Conservation (phyloP, 2,888 invertebrate genomes). For the Aphelenchoides bicaudatus region DNA sequence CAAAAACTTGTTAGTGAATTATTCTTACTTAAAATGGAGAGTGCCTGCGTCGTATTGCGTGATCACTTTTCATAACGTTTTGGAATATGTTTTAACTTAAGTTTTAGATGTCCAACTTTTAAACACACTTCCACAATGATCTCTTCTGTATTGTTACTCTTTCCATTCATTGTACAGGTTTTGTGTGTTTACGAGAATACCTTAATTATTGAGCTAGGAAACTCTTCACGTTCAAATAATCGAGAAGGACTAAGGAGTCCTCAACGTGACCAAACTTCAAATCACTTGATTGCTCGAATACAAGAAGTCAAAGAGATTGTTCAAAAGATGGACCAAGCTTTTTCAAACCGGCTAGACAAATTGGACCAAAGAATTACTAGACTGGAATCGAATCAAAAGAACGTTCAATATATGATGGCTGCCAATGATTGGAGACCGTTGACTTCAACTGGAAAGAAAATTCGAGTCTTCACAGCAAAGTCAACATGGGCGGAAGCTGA, state of each 20-base stretch:
- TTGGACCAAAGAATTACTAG: slow-evolving; percentile 16
- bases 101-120: no score
- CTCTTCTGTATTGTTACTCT: no score
- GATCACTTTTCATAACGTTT: no score
- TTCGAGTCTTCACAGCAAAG: slow-evolving; percentile 11
- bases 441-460: slow-evolving; percentile 7
- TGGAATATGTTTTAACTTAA: no score
- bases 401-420: slow-evolving; percentile 3
- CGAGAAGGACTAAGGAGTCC: no score
- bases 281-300: neutral
- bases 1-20: no score
- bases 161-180: no score
- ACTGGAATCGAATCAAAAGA: slow-evolving; percentile 14
- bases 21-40: no score
- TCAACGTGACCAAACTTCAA: neutral
- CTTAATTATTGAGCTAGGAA: slow-evolving; percentile 12
- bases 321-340: slow-evolving; percentile 12
- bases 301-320: slow-evolving; percentile 14
- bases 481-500: slow-evolving; percentile 14
- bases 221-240: no score
- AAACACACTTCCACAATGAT: no score
- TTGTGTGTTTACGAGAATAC: slow-evolving; percentile 19
- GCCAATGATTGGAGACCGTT: slow-evolving; percentile 17
- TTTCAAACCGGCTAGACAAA: slow-evolving; percentile 14
- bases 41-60: no score